Evolutionary conservation across 2,797 vertebrate genomes (phyloP).

Genomic region (Melanotaenia nigrans): DNA sequence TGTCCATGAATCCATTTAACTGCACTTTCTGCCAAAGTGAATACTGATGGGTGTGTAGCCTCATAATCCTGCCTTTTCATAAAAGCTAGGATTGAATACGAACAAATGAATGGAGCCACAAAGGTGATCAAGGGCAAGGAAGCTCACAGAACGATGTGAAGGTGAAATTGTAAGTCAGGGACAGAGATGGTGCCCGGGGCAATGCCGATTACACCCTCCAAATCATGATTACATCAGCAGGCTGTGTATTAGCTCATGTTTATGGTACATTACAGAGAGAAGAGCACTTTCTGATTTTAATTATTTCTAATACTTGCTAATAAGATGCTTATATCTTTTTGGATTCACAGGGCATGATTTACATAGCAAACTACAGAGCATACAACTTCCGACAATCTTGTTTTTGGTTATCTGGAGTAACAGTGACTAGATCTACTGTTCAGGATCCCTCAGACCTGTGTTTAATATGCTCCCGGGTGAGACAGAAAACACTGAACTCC

Average conservation of each 20-base stretch:
- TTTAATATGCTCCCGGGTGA: no score
- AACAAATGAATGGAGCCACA: constrained; percentile 26
- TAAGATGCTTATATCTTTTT: background rate
- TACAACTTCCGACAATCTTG: no score
- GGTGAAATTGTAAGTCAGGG: constrained; percentile 40
- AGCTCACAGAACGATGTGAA: constrained; percentile 26
- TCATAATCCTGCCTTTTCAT: constrained; percentile 47
- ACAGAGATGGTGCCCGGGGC: constrained; percentile 17
- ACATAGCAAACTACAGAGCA: background rate
- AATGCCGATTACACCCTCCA: constrained; percentile 11
- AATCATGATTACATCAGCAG: constrained; percentile 21
- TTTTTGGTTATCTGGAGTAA: no score
- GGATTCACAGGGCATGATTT: background rate
- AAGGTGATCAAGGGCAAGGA: constrained; percentile 11
- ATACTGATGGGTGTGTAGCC: constrained; percentile 64
- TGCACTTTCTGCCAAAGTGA: constrained; percentile 45
- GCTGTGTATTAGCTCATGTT: background rate
- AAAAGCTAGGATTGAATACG: constrained; percentile 37
- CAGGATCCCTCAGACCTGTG: no score
- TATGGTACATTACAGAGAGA: background rate
- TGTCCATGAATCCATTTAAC: constrained; percentile 62
- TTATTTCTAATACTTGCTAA: background rate
- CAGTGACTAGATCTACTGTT: no score
- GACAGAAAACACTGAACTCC: background rate
- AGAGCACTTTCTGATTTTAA: background rate